These are phyloP conservation scores for Hippoglossus hippoglossus DNA, from an alignment of 2,797 vertebrate genomes.

Conservation along the genomic window DNA sequence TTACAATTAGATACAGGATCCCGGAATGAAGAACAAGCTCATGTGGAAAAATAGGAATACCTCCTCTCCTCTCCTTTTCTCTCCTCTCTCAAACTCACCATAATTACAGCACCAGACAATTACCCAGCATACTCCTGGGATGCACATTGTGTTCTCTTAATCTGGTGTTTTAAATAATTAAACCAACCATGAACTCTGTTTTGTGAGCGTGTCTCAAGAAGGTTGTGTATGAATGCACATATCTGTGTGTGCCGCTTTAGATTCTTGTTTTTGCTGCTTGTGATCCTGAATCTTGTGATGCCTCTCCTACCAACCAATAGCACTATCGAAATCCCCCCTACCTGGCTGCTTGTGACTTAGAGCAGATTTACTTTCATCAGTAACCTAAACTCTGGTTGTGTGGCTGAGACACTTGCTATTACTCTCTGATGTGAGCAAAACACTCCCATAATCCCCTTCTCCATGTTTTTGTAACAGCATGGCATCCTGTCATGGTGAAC, in stretches of 20 bases:
- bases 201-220: conserved; percentile 59
- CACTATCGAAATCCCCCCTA: background rate
- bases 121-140: conserved; percentile 78
- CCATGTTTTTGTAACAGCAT: conserved; percentile 45
- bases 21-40: conserved; percentile 47
- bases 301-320: conserved; percentile 7
- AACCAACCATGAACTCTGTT: conserved; percentile 70
- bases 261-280: conserved; percentile 21
- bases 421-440: conserved; percentile 52
- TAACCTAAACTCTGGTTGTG: conserved; percentile 18
- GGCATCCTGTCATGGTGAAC: conserved; percentile 25
- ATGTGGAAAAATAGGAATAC: conserved; percentile 61
- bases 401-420: too few species aligned
- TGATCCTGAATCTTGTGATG: conserved; percentile 4
- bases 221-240: conserved; percentile 11
- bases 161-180: conserved; percentile 84
- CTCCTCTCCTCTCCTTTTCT: conserved; percentile 33
- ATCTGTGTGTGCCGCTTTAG: background rate
- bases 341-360: conserved; percentile 7
- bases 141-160: conserved; percentile 84
- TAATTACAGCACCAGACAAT: conserved; percentile 84
- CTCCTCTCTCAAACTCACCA: conserved; percentile 22
- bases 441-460: conserved; percentile 66
- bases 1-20: conserved; percentile 67
- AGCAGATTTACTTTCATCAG: conserved; percentile 29